Base-by-base conservation (phyloP, 2,113 vertebrate species). In the Paradisaea rubra region DNA sequence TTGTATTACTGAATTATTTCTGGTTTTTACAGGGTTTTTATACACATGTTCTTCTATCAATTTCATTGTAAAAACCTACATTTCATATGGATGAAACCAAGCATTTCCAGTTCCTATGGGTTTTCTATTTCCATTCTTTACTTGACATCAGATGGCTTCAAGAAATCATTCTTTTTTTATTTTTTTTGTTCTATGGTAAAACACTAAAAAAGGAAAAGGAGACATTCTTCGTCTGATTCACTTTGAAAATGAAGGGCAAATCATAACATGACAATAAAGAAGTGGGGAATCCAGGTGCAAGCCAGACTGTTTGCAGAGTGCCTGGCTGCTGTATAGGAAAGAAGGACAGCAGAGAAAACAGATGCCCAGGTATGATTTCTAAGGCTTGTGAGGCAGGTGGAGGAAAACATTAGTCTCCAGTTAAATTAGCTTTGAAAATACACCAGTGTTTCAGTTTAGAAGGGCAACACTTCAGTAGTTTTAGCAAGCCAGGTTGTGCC, bases 141-240 rank as follows among this genome's bases (percentile, higher is more conserved):
- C 44, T 79, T 41, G 12, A 19, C 31, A 73, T 22, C 25, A 66
- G 13, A 39, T 35, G 18, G 11, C 20, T 66, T 45, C n/a, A 64
- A 68, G 25, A 24, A 37, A 18, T 22, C 1, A 3, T 41, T 57
- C 1, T 15, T 33, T 76, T 31, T 53, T 57, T 27, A 5, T 10
- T 3, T 9, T 41, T 24, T 13, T 39, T 3, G 0, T 19, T 15
- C 13, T 41, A 2, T n/a, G 19, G 4, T 54, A 63, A 64, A 70
- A 15, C 20, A 53, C 17, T 78, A 33, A 27, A 77, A 66, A 49
- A n/a, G 13, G 27, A 54, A 64, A 25, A 57, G 27, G 15, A n/a
- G 50, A 15, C 9, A 14, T 50, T 81, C 20, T n/a, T 35, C 4
- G 27, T 28, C 44, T 47, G 15, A 59, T 23, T 21, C 45, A 16